Evolutionary conservation across 2,888 invertebrate genomes (phyloP), one percentile per base, ranked within the genome.

Genomic region (Sinhomidia bicolor): DNA sequence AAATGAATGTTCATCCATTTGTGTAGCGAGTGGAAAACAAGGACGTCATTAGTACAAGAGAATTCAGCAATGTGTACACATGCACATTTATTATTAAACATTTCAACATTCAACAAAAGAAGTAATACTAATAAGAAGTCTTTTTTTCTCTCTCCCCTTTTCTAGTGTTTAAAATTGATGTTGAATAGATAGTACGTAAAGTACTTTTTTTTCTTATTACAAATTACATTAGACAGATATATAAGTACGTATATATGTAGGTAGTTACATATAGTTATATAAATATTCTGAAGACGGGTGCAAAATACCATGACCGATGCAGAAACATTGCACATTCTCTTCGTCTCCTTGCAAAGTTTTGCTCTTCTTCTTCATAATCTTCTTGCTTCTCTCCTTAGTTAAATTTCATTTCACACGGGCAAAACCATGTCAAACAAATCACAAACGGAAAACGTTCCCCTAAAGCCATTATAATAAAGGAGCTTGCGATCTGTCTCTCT

Each of bases 281-380:
- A 74, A 44, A 68, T 65, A 68, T 79, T 51, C 57, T 85, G 85
- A 68, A 62, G 79, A 85, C 85, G 68, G 65, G 68, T 85, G 85
- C 78, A 85, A 85, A 85, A 78, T 85, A 85, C 79, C 85, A 79
- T 85, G 79, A 85, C 85, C 68, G 78, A 85, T 85, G 20, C 54
- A 85, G 79, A 51, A 76, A 57, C 84, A 76, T 85, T 79, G 51
- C 68, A 62, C 65, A 85, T 85, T 79, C 79, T 78, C 36, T 65
- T 85, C 78, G 65, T 78, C 78, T 74, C 65, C 79, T 85, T 47
- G 68, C 54, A 79, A 78, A 79, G 44, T 26, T 71, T n/a, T 44
- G 20, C 20, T 51, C 51, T 29, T 41, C 14, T 51, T 85, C 76
- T 51, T 29, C n/a, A n/a, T n/a, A n/a, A n/a, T n/a, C n/a, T n/a